Percentiles rank a stretch among this genome's conserved stretches.
Evolutionary conservation across 2,888 invertebrate species (phyloP).

Genomic region (Platerodrilus igneus): DNA sequence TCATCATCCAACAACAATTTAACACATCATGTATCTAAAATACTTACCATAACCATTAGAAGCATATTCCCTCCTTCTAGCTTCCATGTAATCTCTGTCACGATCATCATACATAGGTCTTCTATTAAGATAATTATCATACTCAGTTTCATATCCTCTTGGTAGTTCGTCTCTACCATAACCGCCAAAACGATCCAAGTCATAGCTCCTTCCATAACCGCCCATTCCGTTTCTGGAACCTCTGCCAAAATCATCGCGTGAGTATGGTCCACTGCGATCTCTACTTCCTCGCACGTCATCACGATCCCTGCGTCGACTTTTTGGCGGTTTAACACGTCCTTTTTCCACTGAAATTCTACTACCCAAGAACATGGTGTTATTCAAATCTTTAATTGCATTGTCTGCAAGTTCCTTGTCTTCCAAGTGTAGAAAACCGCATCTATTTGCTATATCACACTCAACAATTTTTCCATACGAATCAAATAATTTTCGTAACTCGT

Average conservation of each 20-base stretch:
- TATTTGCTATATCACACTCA: conserved; percentile 92
- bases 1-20: neutral
- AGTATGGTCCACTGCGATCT: conserved; percentile 45
- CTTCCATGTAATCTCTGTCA: conserved; percentile 27
- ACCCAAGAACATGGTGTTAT: conserved; percentile 80
- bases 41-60: conserved; percentile 32
- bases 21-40: neutral
- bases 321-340: conserved; percentile 70
- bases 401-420: conserved; percentile 77
- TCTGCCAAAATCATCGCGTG: conserved; percentile 35
- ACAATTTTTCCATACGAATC: conserved; percentile 82
- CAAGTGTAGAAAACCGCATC: conserved; percentile 92
- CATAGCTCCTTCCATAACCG: conserved; percentile 17
- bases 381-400: conserved; percentile 73
- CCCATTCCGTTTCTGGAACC: conserved; percentile 28
- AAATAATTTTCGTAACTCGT: conserved; percentile 78
- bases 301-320: conserved; percentile 53
- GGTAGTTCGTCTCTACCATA: conserved; percentile 37
- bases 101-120: conserved; percentile 31
- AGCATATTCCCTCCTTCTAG: conserved; percentile 25
- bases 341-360: conserved; percentile 80
- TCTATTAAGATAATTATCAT: conserved; percentile 21
- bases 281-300: conserved; percentile 51
- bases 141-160: conserved; percentile 22
- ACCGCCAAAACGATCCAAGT: conserved; percentile 42